Conservation (phyloP, 2,797 vertebrate species). For the Coreius guichenoti region DNA sequence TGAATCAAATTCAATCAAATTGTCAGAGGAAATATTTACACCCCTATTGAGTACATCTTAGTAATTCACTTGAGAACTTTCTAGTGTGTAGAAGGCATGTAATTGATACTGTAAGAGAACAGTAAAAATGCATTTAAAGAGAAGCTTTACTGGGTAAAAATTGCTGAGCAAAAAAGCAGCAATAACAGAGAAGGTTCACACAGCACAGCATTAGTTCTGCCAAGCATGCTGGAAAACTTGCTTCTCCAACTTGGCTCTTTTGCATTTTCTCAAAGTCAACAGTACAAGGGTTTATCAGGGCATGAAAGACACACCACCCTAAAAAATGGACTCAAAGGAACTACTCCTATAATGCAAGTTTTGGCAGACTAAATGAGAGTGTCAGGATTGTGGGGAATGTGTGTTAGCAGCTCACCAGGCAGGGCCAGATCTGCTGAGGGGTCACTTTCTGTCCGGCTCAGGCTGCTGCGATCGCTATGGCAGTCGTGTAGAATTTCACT, state of each 20-base stretch:
- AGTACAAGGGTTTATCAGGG: not conserved
- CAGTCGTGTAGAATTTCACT: conserved; percentile 89
- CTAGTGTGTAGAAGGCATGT: not conserved
- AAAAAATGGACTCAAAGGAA: not conserved
- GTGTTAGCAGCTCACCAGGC: conserved; percentile 80
- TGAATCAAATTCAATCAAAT: not conserved
- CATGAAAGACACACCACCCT: not conserved
- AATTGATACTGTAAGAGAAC: not conserved
- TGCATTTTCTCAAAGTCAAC: conserved; percentile 42
- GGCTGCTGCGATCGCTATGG: conserved; percentile 83
- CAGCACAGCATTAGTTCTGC: conserved; percentile 63
- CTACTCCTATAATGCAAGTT: not conserved
- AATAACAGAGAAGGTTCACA: conserved; percentile 66
- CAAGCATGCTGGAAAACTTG: conserved; percentile 28
- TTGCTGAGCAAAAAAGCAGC: not conserved
- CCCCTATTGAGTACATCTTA: not conserved
- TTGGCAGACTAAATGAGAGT: not conserved
- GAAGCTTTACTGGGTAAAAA: not conserved
- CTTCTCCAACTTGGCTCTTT: conserved; percentile 34
- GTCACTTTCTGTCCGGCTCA: conserved; percentile 81
- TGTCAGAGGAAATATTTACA: not conserved
- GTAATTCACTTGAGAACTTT: not conserved
- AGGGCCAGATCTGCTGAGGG: conserved; percentile 85
- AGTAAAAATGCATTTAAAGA: conserved; percentile 16
- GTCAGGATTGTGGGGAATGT: not conserved